Base-by-base conservation (phyloP, 2,888 invertebrate species). In the Pyrrhosoma nymphula region DNA sequence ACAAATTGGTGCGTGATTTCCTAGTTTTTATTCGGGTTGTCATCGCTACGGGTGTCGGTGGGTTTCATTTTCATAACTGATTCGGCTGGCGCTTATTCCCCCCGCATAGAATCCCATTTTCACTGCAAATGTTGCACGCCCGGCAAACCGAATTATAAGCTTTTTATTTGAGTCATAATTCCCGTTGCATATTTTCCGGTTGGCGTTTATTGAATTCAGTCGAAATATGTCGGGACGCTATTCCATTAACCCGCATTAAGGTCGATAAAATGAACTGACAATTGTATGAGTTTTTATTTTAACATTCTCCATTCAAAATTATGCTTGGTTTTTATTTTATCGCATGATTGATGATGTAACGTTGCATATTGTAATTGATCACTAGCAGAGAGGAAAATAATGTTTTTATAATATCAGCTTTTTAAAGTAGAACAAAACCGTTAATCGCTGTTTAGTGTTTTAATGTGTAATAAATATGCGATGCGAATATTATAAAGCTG, bases 41-140 rank as follows among this genome's bases (percentile, higher is more conserved):
- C 69, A 63, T 75, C 47, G 47, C 55, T 63, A 3, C 14, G 63
- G 60, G 35, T 89, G 89, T 47, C 69, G 6, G 93, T 16, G 69
- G 69, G 75, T 93, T 93, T 93, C 93, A 93, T 93, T 93, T 93
- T 93, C 93, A 75, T 93, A 47, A 69, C 60, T 93, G 75, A 47
- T 93, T 93, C 39, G 47, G 47, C 6, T 0, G 6, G 69, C 93
- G 35, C 30, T 35, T 30, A 93, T 47, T 39, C 47, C 69, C 69
- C n/a, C 26, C n/a, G 47, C 93, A 69, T 93, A 69, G 63, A 75
- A 69, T 93, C 47, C 93, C 39, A 93, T 93, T 93, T 69, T 75
- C 47, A 18, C 39, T 35, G 35, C n/a, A 69, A 39, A 69, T 75
- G 69, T 93, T 69, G 20, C 60, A 2, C 93, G 26, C 20, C 47